A percentile compares a stretch with the other conserved stretches of the same genome.
phyloP scores from a whole-genome alignment of 2,113 vertebrate species.

The Pelvicachromis taeniatus region DNA sequence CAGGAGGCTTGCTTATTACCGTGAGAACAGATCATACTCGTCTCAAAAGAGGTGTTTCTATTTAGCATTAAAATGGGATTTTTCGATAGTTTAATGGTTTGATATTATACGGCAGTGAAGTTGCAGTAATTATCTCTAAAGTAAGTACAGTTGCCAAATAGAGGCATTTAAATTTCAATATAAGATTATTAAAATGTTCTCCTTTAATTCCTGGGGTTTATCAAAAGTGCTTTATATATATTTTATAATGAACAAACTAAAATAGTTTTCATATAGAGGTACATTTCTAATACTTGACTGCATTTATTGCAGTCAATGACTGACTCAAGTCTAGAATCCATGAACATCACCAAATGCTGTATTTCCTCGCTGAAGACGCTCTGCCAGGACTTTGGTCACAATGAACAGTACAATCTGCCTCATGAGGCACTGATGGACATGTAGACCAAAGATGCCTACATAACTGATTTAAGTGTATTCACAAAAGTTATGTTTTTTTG shows the following conservation, averaged over 20 bases:
- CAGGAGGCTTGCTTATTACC: not conserved
- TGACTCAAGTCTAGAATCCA: not conserved
- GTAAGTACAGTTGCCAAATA: not conserved
- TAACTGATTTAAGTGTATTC: not conserved
- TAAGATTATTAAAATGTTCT: not conserved
- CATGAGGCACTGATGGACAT: not conserved
- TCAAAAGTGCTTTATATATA: not conserved
- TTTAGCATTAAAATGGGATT: not conserved
- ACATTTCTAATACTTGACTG: not conserved
- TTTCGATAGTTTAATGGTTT: not conserved
- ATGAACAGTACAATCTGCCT: not conserved
- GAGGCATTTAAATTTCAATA: not conserved
- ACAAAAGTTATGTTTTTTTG: not conserved
- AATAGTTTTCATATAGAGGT: not conserved
- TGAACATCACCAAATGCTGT: not conserved
- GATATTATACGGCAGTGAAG: not conserved
- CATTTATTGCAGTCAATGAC: not conserved
- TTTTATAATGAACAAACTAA: not conserved
- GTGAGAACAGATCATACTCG: not conserved
- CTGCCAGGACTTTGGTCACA: not conserved
- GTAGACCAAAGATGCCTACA: not conserved
- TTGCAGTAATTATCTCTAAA: not conserved
- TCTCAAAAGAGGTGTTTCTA: not conserved
- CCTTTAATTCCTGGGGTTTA: not conserved
- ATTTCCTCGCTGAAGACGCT: not conserved